phyloP scores from a whole-genome alignment of 2,888 invertebrate genomes.

The Colletes collaris region DNA sequence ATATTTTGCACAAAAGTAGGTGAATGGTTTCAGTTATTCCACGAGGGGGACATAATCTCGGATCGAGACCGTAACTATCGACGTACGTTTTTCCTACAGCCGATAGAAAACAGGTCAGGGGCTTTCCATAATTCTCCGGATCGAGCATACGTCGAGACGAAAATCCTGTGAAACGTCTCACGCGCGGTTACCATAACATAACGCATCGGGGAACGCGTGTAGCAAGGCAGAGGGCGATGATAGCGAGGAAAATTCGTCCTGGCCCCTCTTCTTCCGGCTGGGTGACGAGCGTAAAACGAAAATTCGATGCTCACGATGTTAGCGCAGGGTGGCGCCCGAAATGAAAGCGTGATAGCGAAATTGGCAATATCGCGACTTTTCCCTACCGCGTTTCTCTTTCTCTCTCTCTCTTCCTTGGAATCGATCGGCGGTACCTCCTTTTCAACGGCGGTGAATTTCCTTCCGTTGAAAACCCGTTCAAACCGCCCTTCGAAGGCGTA shows the following conservation, averaged over 20 bases:
- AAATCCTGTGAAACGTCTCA: conserved; percentile 36
- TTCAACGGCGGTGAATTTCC: conserved; percentile 35
- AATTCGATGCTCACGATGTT: conserved; percentile 64
- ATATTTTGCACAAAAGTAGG: no score
- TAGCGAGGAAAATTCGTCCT: conserved; percentile 58
- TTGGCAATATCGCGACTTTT: conserved; percentile 78
- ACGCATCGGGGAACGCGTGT: conserved; percentile 38
- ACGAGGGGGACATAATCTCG: no score
- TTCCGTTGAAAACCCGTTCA: conserved; percentile 22
- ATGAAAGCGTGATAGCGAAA: conserved; percentile 78
- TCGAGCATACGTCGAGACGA: conserved; percentile 32
- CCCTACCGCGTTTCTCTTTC: conserved; percentile 47
- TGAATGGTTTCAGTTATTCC: no score
- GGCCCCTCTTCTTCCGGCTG: not conserved
- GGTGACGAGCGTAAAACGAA: conserved; percentile 49
- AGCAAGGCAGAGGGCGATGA: conserved; percentile 35
- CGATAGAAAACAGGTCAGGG: conserved; percentile 18
- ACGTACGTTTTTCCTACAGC: not conserved
- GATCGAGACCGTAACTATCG: not conserved
- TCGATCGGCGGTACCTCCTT: conserved; percentile 42
- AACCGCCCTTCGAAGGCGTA: conserved; percentile 11
- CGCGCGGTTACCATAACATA: conserved; percentile 61
- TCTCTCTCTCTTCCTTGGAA: conserved; percentile 43
- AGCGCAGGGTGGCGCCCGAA: conserved; percentile 64
- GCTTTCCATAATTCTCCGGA: conserved; percentile 34